A percentile compares a stretch with the other conserved stretches of the same genome.
phyloP scores from a whole-genome alignment of 2,888 invertebrate genomes.

The Drosophila flavopinicola region DNA sequence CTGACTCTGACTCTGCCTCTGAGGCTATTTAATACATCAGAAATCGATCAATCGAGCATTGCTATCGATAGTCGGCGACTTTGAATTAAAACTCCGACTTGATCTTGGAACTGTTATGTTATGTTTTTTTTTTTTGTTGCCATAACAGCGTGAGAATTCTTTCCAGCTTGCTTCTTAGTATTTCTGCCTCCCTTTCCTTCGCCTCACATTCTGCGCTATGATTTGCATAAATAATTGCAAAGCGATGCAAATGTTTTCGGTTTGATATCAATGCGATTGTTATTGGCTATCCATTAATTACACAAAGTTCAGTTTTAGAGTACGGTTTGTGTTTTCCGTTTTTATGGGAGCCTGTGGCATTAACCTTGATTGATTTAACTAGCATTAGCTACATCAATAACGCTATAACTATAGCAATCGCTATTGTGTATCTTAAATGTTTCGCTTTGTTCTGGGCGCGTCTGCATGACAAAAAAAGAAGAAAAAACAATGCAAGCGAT shows the following conservation, averaged over 20 bases:
- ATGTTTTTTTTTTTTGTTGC: no score
- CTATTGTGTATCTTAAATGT: constrained; percentile 26
- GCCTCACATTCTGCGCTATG: constrained; percentile 26
- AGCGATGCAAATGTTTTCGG: constrained; percentile 67
- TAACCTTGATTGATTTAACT: constrained; percentile 64
- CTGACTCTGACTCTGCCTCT: no score
- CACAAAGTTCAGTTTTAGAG: constrained; percentile 25
- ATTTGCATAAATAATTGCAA: constrained; percentile 77
- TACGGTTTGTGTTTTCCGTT: constrained; percentile 16
- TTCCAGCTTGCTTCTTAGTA: background rate
- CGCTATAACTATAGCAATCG: constrained; percentile 12
- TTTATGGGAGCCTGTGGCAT: constrained; percentile 30
- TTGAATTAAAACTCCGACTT: constrained; percentile 22
- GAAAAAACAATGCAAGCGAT: constrained; percentile 48
- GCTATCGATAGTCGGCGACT: constrained; percentile 40
- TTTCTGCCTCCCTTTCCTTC: background rate
- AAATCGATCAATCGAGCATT: constrained; percentile 67
- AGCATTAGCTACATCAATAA: constrained; percentile 38
- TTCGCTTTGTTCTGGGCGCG: constrained; percentile 51
- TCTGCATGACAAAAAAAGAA: constrained; percentile 15
- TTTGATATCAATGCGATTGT: constrained; percentile 38
- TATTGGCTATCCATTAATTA: constrained; percentile 64
- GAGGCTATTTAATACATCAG: constrained; percentile 20
- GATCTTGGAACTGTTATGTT: constrained; percentile 19
- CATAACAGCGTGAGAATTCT: constrained; percentile 30